These are phyloP conservation scores for Philypnodon macrostomus DNA, from an alignment of 2,797 vertebrate genomes.

Conservation along the genomic window DNA sequence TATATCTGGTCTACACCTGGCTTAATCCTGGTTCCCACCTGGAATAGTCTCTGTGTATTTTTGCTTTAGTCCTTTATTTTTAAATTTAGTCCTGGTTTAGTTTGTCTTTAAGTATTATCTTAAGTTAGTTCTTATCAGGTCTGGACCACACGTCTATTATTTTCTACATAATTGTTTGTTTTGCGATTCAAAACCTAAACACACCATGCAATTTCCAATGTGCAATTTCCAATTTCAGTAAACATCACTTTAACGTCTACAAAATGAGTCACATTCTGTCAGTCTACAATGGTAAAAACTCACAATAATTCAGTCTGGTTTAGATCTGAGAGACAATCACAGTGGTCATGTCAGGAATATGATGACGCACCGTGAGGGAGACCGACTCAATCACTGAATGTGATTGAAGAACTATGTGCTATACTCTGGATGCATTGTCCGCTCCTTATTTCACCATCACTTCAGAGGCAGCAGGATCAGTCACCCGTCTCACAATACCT, in stretches of 20 bases:
- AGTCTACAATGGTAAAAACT: not conserved
- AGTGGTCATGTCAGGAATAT: slow-evolving; percentile 30
- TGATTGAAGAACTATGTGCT: slow-evolving; percentile 63
- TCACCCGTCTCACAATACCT: slow-evolving; percentile 40
- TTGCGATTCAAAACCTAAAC: not conserved
- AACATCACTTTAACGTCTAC: not conserved
- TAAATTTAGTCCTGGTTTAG: too few species aligned
- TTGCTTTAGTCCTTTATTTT: too few species aligned
- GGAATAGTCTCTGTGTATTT: too few species aligned
- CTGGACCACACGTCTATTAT: not conserved
- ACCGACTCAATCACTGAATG: slow-evolving; percentile 54
- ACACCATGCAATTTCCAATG: too few species aligned
- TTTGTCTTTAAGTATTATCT: too few species aligned
- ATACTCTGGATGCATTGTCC: slow-evolving; percentile 32
- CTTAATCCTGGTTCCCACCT: too few species aligned
- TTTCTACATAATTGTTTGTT: too few species aligned
- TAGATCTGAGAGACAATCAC: slow-evolving; percentile 22
- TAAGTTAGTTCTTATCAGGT: too few species aligned
- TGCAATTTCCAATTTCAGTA: not conserved
- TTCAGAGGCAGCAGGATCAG: slow-evolving; percentile 27
- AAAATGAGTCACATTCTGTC: not conserved
- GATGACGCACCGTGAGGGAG: slow-evolving; percentile 55
- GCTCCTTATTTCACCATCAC: slow-evolving; percentile 40
- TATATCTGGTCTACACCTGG: too few species aligned
- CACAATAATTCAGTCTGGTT: slow-evolving; percentile 1